Evolutionary conservation across 2,113 vertebrate genomes (phyloP).

Genomic region (Lagopus leucura): DNA sequence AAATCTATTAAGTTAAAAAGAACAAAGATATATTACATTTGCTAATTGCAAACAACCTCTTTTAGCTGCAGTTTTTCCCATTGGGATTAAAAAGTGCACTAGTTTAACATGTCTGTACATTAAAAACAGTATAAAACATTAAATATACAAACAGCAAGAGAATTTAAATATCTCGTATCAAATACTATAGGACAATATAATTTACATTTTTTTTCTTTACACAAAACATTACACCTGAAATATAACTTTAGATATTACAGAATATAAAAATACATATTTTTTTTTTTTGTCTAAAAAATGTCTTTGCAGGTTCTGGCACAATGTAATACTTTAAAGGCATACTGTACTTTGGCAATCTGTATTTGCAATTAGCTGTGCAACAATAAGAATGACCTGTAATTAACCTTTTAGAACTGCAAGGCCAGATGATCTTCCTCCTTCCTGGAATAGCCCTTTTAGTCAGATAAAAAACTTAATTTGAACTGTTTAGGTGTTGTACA

Average conservation of each 20-base stretch:
- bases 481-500: not conserved
- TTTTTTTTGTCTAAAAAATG: constrained; percentile 69
- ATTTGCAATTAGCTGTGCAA: constrained; percentile 33
- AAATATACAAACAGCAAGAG: constrained; percentile 81
- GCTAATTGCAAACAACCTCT: constrained; percentile 75
- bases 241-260: constrained; percentile 82
- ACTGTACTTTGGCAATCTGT: not conserved
- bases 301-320: constrained; percentile 75
- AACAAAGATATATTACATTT: constrained; percentile 76
- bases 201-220: constrained; percentile 76
- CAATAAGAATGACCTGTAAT: not conserved
- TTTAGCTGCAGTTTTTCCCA: constrained; percentile 77
- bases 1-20: constrained; percentile 80
- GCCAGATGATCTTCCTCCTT: not conserved
- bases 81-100: constrained; percentile 83
- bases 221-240: constrained; percentile 85
- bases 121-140: constrained; percentile 78
- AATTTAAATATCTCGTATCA: constrained; percentile 84
- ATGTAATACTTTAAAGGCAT: constrained; percentile 72
- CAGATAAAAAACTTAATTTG: not conserved
- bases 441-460: not conserved
- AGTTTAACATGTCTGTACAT: constrained; percentile 84
- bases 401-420: not conserved
- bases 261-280: constrained; percentile 84
- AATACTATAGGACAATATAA: constrained; percentile 86